Evolutionary conservation across 2,888 invertebrate species (phyloP), one percentile per base, ranked within the genome.

Genomic region (Cremastobaeus sp.): DNA sequence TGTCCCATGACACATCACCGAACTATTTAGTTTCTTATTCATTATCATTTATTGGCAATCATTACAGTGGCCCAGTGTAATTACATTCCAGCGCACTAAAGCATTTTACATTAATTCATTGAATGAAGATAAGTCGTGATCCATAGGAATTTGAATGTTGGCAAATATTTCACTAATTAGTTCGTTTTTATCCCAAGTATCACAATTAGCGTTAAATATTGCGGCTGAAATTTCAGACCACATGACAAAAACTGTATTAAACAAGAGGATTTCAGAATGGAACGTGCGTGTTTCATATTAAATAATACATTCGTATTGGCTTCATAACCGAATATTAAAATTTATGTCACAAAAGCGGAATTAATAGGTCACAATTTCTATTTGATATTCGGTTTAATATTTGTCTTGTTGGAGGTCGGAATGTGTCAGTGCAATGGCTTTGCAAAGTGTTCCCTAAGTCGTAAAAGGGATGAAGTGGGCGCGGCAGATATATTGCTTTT

Each of bases 351-450:
- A 30, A 15, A 28, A 1, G 25, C 34, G 34, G 14, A 57, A 74
- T 76, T 69, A 76, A 50, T 77, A 69, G 66, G 62, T 64, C 77
- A 64, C 64, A 73, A 50, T 48, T 66, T 35, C 60, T 64, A 77
- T 77, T 77, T 77, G 76, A 76, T 76, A 78, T 76, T 77, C 76
- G 73, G 64, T 79, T 79, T 77, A 73, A 77, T 74, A 71, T 75
- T 48, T 66, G 66, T 73, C 57, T 70, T 55, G 70, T 55, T 34
- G 25, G 41, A 41, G 55, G 32, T 60, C 12, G 60, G 54, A 47
- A 60, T 60, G 52, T 60, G 47, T 45, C 45, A 37, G 45, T 20
- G 55, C 60, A 66, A 66, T 48, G 30, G 69, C 59, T 50, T 30
- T 60, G 47, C 47, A 45, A 69, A 59, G 59, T 59, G 70, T 70